Evolutionary conservation across 2,888 invertebrate species (phyloP), one percentile per base, ranked within the genome.

Genomic region (Hipparchia sbordonii): DNA sequence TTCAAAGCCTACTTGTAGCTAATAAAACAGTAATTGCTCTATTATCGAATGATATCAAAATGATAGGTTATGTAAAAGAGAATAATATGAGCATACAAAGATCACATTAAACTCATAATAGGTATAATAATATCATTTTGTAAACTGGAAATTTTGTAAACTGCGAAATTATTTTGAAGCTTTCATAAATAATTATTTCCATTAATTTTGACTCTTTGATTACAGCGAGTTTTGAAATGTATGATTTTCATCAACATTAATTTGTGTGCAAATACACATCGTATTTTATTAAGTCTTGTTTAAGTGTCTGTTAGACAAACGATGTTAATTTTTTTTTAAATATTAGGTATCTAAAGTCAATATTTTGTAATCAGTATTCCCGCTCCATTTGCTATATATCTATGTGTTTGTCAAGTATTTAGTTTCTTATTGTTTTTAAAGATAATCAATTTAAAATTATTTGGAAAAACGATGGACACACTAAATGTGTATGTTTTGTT

Each of bases 201-300:
- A 67, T 72, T 67, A 71, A 72, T 67, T 63, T 73, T 63, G 62
- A 71, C 66, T 66, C 65, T 75, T 75, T 73, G 66, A 72, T 75
- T 39, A 70, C 61, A 62, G 73, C 71, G 12, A 72, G 67, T 57
- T 75, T 65, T 65, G 66, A 70, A 75, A 73, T 72, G 69, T 73
- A 73, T 75, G 70, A 59, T 71, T 71, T 23, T 23, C 23, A 23
- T 23, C 23, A 23, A 23, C 23, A 66, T 61, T 59, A 60, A 66
- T 57, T 67, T 39, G 62, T 52, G 39, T 63, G 33, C 2, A 9
- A 23, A 23, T 62, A 13, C 13, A 62, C 13, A 13, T 48, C 48
- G 48, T 9, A 52, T 33, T 33, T 66, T 54, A 39, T 39, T 10
- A 23, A 33, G 51, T 66, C 33, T 46, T 46, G 23, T 23, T 1